These are phyloP conservation scores for Cynaeus angustus DNA, from an alignment of 2,888 invertebrate species.

Conservation along the genomic window DNA sequence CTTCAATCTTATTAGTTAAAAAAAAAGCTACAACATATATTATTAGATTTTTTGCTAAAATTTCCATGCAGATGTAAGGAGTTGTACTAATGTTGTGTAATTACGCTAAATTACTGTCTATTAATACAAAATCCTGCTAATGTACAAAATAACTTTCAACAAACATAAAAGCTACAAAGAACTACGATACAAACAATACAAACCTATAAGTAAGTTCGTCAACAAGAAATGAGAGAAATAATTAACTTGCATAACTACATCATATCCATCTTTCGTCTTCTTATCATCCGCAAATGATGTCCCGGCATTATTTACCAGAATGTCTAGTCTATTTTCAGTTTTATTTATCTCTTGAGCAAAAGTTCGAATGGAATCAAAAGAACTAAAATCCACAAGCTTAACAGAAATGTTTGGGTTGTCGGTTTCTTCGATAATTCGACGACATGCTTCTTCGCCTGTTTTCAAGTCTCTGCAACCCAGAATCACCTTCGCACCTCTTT, in stretches of 20 bases:
- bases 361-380: constrained; percentile 73
- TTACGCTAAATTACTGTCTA: too few species aligned
- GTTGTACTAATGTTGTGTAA: too few species aligned
- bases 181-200: too few species aligned
- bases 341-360: constrained; percentile 77
- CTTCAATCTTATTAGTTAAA: too few species aligned
- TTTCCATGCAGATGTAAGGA: too few species aligned
- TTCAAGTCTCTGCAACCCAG: constrained; percentile 72
- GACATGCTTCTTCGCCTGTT: constrained; percentile 57
- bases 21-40: too few species aligned
- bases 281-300: constrained; percentile 70
- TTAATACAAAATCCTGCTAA: too few species aligned
- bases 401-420: constrained; percentile 65
- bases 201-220: constrained; percentile 72
- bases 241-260: constrained; percentile 80
- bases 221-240: constrained; percentile 83
- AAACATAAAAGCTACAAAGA: too few species aligned
- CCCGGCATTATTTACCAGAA: constrained; percentile 80
- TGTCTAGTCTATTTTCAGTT: constrained; percentile 75
- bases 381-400: constrained; percentile 73
- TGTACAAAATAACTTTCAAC: too few species aligned
- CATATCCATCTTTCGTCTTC: constrained; percentile 77
- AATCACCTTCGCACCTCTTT: constrained; percentile 73
- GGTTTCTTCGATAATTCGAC: constrained; percentile 63
- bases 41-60: too few species aligned